These are phyloP conservation scores for Monochamus alternatus DNA, from an alignment of 2,888 invertebrate species.

Conservation along the genomic window DNA sequence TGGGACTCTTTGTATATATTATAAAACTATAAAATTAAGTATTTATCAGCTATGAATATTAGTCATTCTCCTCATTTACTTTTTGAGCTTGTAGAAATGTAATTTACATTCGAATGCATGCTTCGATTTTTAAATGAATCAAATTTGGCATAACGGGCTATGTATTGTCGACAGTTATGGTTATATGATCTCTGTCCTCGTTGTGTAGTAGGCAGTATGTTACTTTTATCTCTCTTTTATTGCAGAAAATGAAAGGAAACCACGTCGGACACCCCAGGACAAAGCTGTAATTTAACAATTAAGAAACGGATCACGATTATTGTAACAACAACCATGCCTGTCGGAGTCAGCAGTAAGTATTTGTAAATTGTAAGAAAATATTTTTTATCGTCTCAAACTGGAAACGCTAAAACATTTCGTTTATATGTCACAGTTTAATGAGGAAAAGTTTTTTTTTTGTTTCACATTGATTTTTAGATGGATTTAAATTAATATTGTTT, in stretches of 20 bases:
- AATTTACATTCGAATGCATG: slow-evolving; percentile 10
- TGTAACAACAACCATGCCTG: slow-evolving; percentile 39
- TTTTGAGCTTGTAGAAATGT: neutral
- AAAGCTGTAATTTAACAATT: slow-evolving; percentile 31
- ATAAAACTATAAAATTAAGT: neutral
- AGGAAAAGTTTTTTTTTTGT: too few relatives aligned
- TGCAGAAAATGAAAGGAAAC: slow-evolving; percentile 36
- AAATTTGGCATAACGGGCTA: slow-evolving; percentile 6
- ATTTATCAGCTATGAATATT: neutral
- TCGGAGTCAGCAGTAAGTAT: slow-evolving; percentile 44
- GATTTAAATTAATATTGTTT: too few relatives aligned
- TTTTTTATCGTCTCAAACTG: neutral
- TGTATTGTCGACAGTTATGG: neutral
- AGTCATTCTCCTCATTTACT: neutral
- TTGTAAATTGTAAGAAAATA: slow-evolving; percentile 17
- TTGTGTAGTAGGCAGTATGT: neutral
- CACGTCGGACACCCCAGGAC: slow-evolving; percentile 28
- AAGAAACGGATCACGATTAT: slow-evolving; percentile 31
- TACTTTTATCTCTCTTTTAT: slow-evolving; percentile 8
- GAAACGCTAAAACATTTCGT: too few relatives aligned
- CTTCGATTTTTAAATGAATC: slow-evolving; percentile 6
- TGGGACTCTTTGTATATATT: too few relatives aligned
- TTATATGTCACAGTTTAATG: too few relatives aligned
- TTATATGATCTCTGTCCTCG: neutral
- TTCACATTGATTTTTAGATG: too few relatives aligned